Evolutionary conservation across 2,113 vertebrate genomes (phyloP).

Genomic region (Upupa epops): DNA sequence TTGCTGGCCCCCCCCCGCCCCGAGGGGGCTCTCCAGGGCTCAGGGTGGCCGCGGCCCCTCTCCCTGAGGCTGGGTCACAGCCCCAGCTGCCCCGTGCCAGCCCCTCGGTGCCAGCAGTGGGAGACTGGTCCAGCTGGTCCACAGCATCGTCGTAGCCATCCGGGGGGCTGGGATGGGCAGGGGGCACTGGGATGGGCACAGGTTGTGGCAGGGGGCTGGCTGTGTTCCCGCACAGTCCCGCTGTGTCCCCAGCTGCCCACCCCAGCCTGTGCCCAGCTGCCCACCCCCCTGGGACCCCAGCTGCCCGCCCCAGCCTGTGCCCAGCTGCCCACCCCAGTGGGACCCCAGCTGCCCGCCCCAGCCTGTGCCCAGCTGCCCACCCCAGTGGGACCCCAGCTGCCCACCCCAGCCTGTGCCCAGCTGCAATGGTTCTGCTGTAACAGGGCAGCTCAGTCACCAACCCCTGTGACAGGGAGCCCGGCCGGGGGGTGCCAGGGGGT

Average conservation of each 20-base stretch:
- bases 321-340: too few relatives aligned
- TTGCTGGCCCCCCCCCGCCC: not conserved
- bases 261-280: too few relatives aligned
- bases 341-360: too few relatives aligned
- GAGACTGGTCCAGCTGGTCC: accelerated
- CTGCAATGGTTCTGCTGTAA: too few relatives aligned
- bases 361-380: not conserved
- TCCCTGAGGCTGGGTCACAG: not conserved
- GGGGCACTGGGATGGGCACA: not conserved
- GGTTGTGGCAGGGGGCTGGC: not conserved
- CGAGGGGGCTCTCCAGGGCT: not conserved
- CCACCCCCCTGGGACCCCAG: too few relatives aligned
- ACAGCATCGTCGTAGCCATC: not conserved
- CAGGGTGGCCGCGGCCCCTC: not conserved
- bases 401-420: too few relatives aligned
- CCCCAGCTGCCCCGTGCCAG: not conserved
- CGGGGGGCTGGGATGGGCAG: not conserved
- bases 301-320: not conserved
- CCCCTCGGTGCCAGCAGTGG: accelerated
- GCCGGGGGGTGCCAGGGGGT: accelerated
- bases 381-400: too few relatives aligned
- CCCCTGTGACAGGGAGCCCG: not conserved
- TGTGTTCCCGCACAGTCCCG: not conserved
- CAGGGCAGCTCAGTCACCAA: not conserved
- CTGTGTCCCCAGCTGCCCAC: too few relatives aligned